Evolutionary conservation across 2,797 vertebrate species (phyloP).

Genomic region (Sebastes baramenuke): DNA sequence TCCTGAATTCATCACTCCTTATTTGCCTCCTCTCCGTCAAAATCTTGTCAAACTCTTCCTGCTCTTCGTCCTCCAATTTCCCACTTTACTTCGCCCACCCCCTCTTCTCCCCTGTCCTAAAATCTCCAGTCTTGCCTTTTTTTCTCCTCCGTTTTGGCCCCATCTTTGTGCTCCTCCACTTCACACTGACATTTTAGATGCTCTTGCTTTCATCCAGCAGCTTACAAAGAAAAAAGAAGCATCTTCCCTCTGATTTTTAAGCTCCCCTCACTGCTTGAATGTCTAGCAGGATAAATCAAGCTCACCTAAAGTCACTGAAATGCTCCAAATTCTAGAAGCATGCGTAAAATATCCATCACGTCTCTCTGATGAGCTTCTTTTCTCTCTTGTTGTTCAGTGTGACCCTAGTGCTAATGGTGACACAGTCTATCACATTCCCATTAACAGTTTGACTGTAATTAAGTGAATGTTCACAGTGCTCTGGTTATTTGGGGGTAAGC

Average conservation of each 20-base stretch:
- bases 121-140: background rate
- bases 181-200: conserved; percentile 9
- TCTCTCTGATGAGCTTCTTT: background rate
- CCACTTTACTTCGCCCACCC: background rate
- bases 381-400: background rate
- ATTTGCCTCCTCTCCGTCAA: background rate
- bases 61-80: background rate
- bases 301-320: background rate
- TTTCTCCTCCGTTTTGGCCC: background rate
- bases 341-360: background rate
- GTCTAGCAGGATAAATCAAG: background rate
- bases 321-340: background rate
- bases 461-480: background rate
- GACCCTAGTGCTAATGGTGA: background rate
- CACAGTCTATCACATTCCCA: background rate
- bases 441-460: background rate
- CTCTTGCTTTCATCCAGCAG: background rate
- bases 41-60: background rate
- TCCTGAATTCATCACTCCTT: background rate
- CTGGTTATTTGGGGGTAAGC: background rate
- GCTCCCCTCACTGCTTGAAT: background rate
- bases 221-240: background rate
- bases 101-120: background rate
- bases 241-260: background rate
- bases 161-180: background rate